Evolutionary conservation across 1,140 invertebrate species (phyloP), one percentile per base, ranked within the genome.

Genomic region (Drosophila willistoni): DNA sequence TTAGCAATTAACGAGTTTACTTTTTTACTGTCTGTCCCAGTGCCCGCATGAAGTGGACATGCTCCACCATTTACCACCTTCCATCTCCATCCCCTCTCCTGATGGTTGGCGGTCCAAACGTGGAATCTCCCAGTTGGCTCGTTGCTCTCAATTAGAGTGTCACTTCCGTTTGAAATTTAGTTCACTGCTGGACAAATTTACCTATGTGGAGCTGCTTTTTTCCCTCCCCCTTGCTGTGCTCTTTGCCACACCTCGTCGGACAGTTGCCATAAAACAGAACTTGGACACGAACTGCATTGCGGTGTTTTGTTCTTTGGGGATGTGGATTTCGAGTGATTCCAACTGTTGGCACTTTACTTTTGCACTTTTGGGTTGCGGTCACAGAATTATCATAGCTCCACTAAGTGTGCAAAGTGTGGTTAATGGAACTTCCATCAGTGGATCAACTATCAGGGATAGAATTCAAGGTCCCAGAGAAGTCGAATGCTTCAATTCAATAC

Each of bases 1-100:
- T 82, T 79, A 82, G 80, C 80, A 81, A 82, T 82, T 82, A 82
- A 82, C 80, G 71, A 82, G 80, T 82, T 82, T 82, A 82, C 80
- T 78, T 71, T 81, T 82, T 78, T 78, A 77, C 60, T 71, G 68
- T 62, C 60, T 17, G 39, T 64, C 71, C 67, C 73, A 77, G 68
- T 36, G 62, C 73, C 73, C 75, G 68, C 62, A 77, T 77, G 68
- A 77, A 77, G 74, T 77, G 74, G 66, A 77, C 73, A 69, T 64
- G 36, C 56, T 36, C 51, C 39, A 10, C 33, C 9, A 3, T 63
- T 29, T 13, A 10, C 33, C 9, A 3, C 59, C 36, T 13, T 0
- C 59, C 13, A 5, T 1, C 2, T n/a, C 51, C 6, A 17, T 51
- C 9, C 34, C 29, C 13, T 5, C 39, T 39, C 29, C 25, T 9